Conservation (phyloP, 2,888 invertebrate genomes). For the Elysia crispata region DNA sequence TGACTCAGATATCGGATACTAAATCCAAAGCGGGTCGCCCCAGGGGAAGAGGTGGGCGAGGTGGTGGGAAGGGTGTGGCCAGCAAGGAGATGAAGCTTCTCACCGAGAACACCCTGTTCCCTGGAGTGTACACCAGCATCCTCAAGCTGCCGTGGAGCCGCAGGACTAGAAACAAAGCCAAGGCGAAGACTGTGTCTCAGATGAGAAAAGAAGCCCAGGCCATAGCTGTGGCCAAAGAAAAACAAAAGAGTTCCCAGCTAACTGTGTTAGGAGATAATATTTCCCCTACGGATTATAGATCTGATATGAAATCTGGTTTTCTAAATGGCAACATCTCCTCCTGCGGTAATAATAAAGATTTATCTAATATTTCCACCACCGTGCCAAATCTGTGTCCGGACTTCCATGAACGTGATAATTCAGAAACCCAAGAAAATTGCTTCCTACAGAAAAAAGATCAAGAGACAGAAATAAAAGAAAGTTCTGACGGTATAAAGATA, state of each 20-base stretch:
- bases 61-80: slow-evolving; percentile 47
- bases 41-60: slow-evolving; percentile 43
- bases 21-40: slow-evolving; percentile 51
- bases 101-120: slow-evolving; percentile 65
- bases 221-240: slow-evolving; percentile 23
- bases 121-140: slow-evolving; percentile 71
- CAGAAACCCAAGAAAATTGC: no score
- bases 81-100: slow-evolving; percentile 67
- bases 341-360: no score
- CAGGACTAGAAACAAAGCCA: slow-evolving; percentile 62
- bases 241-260: not conserved
- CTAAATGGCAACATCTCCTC: no score
- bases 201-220: slow-evolving; percentile 37
- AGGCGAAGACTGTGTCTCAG: slow-evolving; percentile 37
- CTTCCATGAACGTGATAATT: no score
- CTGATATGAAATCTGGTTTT: no score
- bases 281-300: no score
- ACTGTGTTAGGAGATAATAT: no score
- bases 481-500: no score
- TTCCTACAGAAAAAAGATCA: no score
- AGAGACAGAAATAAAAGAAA: no score
- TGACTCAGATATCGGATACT: not conserved
- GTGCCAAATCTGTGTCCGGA: no score
- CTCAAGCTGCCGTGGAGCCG: slow-evolving; percentile 71
- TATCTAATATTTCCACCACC: no score